Evolutionary conservation across 1,140 invertebrate species (phyloP).

Genomic region (Macrobrachium nipponense): DNA sequence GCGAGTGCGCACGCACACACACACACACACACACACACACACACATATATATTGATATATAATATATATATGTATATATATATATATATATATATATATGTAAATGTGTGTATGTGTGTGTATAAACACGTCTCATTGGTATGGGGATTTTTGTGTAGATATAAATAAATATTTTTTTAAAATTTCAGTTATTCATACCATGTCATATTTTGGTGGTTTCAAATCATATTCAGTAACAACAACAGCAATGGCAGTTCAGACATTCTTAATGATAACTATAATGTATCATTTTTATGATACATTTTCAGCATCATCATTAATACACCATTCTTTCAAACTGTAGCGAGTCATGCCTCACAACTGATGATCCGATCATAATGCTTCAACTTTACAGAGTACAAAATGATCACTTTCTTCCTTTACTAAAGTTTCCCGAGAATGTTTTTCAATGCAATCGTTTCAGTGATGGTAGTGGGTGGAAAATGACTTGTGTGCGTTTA

Average conservation of each 20-base stretch:
- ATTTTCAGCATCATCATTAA: too few relatives aligned
- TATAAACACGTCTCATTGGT: not conserved
- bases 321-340: too few relatives aligned
- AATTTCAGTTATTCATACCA: too few relatives aligned
- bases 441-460: not conserved
- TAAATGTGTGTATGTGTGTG: not conserved
- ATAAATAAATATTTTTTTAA: not conserved
- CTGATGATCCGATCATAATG: not conserved
- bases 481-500: not conserved
- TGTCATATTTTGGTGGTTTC: too few relatives aligned
- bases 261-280: too few relatives aligned
- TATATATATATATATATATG: not conserved
- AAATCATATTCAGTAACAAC: too few relatives aligned
- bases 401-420: not conserved
- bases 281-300: too few relatives aligned
- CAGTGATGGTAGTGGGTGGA: slow-evolving; percentile 1
- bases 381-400: not conserved
- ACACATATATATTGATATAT: not conserved
- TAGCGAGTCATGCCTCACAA: too few relatives aligned
- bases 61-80: not conserved
- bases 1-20: not conserved
- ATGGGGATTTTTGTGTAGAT: not conserved
- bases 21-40: not conserved
- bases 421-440: not conserved
- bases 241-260: too few relatives aligned